A percentile compares a stretch with the other conserved stretches of the same genome.
Conservation (phyloP, 1,140 invertebrate species). For the Pteromalus puparum region DNA sequence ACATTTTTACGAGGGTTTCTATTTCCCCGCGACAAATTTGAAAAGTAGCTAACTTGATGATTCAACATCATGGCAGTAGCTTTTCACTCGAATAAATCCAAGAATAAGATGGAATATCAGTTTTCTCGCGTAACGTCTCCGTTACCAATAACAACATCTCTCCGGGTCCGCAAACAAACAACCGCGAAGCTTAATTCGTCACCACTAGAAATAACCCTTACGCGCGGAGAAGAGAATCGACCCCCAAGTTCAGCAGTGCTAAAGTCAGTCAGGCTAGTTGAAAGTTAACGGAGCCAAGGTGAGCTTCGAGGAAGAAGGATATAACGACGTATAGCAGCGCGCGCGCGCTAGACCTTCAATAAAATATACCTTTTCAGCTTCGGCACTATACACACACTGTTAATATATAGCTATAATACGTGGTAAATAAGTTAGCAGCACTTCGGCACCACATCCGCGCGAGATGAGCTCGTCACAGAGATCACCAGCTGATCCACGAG, state of each 20-base stretch:
- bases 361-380: neutral
- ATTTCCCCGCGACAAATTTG: too few species aligned
- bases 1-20: too few species aligned
- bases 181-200: neutral
- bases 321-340: slow-evolving; percentile 9
- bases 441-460: neutral
- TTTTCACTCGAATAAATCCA: too few species aligned
- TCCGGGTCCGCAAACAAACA: too few species aligned
- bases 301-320: slow-evolving; percentile 24
- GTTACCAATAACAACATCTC: too few species aligned
- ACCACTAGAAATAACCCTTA: neutral
- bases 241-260: neutral
- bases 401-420: too few species aligned
- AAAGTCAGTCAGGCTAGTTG: slow-evolving; percentile 24
- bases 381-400: too few species aligned
- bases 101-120: too few species aligned
- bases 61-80: too few species aligned
- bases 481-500: neutral
- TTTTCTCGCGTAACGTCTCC: too few species aligned
- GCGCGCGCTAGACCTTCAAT: neutral
- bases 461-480: neutral
- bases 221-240: neutral
- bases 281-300: slow-evolving; percentile 38
- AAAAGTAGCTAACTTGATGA: too few species aligned
- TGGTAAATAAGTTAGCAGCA: neutral